Conservation (phyloP, 2,113 vertebrate genomes). For the human (Homo sapiens) region DNA sequence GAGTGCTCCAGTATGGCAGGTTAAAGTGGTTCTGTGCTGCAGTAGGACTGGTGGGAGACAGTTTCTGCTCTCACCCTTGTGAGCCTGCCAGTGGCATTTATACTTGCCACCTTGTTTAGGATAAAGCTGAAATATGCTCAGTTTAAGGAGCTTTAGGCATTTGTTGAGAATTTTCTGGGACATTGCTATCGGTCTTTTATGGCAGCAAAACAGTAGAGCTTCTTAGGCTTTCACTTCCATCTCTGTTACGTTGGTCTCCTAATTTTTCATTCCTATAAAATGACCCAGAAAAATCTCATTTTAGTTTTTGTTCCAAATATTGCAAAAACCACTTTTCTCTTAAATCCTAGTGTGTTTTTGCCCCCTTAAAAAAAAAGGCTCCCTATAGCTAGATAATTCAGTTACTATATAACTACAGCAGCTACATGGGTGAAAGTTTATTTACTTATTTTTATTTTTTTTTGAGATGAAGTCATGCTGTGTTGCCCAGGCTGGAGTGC, state of each 20-base stretch:
- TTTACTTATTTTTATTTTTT: no score
- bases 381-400: not conserved
- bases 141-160: not conserved
- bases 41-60: not conserved
- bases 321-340: conserved; percentile 34
- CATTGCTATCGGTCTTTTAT: not conserved
- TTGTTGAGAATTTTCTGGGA: not conserved
- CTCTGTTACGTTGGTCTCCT: not conserved
- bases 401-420: not conserved
- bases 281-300: not conserved
- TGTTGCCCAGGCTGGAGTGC: no score
- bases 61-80: not conserved
- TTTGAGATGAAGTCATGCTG: no score
- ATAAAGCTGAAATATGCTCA: not conserved
- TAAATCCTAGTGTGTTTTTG: not conserved
- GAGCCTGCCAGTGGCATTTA: not conserved
- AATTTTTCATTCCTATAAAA: conserved; percentile 18
- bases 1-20: not conserved
- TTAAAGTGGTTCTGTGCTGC: not conserved
- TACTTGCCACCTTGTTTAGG: not conserved
- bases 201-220: not conserved
- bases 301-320: conserved; percentile 34
- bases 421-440: not conserved
- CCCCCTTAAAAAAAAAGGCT: not conserved
- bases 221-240: not conserved